A percentile compares a stretch with the other conserved stretches of the same genome.
Conservation (phyloP, 1,140 invertebrate genomes). For the Homalodisca vitripennis region DNA sequence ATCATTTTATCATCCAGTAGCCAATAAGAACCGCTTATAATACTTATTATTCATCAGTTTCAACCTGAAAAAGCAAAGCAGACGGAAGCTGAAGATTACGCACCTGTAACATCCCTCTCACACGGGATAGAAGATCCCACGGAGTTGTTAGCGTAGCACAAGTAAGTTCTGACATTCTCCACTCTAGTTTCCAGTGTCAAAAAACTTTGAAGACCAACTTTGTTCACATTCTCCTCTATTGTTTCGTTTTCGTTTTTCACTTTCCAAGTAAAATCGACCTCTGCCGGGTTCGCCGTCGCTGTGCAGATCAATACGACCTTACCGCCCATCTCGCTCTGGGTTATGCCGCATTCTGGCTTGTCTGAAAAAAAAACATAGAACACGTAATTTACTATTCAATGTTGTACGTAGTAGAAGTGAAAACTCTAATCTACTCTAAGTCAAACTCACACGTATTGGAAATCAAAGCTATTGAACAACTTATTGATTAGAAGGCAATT, state of each 20-base stretch:
- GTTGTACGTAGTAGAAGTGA: no score
- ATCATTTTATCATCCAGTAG: no score
- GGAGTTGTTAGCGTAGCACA: constrained; percentile 80
- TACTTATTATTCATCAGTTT: no score
- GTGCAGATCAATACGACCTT: constrained; percentile 76
- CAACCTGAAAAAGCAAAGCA: no score
- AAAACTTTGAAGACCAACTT: constrained; percentile 59
- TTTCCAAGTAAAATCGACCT: constrained; percentile 81
- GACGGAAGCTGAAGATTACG: constrained; percentile 39
- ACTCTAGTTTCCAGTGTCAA: constrained; percentile 63
- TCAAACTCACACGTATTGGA: no score
- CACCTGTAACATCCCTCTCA: constrained; percentile 75
- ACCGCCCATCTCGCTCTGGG: constrained; percentile 67
- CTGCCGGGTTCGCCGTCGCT: constrained; percentile 74
- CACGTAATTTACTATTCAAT: no score
- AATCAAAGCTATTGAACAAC: no score
- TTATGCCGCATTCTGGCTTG: constrained; percentile 80
- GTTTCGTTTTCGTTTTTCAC: constrained; percentile 81
- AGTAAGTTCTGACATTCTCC: constrained; percentile 73
- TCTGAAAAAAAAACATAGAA: constrained; percentile 59
- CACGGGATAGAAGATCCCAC: constrained; percentile 73
- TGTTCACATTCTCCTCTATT: constrained; percentile 56
- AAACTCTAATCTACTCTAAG: no score
- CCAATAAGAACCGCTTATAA: no score
- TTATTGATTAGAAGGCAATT: no score